Base-by-base conservation (phyloP, 2,888 invertebrate species). In the Chrysomela aeneicollis region DNA sequence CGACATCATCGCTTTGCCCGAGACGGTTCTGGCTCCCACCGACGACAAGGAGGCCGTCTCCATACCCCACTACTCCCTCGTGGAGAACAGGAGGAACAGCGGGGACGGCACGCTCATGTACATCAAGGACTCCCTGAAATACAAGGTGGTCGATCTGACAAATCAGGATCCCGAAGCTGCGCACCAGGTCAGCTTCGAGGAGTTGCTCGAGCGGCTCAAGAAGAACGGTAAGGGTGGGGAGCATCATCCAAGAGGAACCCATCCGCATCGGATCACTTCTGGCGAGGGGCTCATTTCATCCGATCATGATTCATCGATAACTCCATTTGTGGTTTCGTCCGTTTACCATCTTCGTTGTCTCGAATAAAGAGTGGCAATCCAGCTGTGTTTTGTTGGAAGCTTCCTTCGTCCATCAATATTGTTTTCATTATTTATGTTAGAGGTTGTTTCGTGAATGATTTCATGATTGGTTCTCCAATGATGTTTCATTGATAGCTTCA, bases 71-170 rank as follows among this genome's bases (percentile, higher is more conserved):
- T 78, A 78, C 61, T 77, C 77, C 18, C 69, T 78, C 26, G 74
- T 78, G 1, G 77, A 77, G 63, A 74, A 74, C 54, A 73, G 77
- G 37, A 77, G 73, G 66, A 72, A 73, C 63, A 76, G 76, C 63
- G 77, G 77, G 10, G 78, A 78, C 55, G 78, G 78, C 12, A 77
- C 77, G 4, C 64, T 77, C 15, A 66, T 77, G 61, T 78, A 78
- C 68, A 76, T 78, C 46, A 78, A 78, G 73, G 76, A 77, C 66
- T 76, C 77, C n/a, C 65, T 78, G 49, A 77, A 75, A 71, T 78
- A 76, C 64, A 78, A 78, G 68, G 76, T 78, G 46, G 77, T 78
- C 46, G 76, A 78, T 71, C 67, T 78, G 22, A 73, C 76, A 15
- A 15, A 57, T 4, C 73, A 71, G 10, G 73, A 72, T 66, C 72